A percentile compares a stretch with the other conserved stretches of the same genome.
Evolutionary conservation across 2,888 invertebrate species (phyloP).

Genomic region (Cerastis leucographa): DNA sequence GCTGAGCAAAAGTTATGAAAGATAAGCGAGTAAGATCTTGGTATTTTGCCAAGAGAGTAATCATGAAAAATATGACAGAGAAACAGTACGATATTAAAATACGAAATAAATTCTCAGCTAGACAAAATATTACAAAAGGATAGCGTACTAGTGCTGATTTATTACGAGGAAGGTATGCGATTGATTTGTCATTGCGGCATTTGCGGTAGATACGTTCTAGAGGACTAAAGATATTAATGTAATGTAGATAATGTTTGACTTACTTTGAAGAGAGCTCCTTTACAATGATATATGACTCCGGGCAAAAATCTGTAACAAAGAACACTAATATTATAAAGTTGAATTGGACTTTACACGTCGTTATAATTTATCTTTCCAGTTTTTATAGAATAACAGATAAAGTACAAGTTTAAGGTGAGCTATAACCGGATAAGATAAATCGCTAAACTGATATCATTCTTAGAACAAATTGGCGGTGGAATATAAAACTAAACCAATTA

Average conservation of each 20-base stretch:
- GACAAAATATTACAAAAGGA: conserved; percentile 72
- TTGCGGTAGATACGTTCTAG: conserved; percentile 55
- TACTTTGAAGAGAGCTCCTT: conserved; percentile 85
- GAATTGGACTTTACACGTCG: conserved; percentile 18
- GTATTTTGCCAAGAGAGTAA: conserved; percentile 87
- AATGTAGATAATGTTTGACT: conserved; percentile 69
- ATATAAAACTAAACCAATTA: conserved; percentile 89
- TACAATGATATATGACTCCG: conserved; percentile 89
- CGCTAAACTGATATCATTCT: conserved; percentile 82
- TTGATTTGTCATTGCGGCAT: conserved; percentile 67
- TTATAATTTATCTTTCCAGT: conserved; percentile 25
- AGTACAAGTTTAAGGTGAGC: conserved; percentile 26
- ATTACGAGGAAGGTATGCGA: conserved; percentile 58
- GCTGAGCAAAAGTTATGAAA: conserved; percentile 83
- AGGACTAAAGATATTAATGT: neutral
- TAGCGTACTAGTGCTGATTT: conserved; percentile 58
- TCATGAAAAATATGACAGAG: conserved; percentile 87
- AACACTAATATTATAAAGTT: conserved; percentile 57
- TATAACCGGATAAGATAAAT: conserved; percentile 64
- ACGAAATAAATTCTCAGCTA: conserved; percentile 80
- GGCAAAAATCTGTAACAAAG: conserved; percentile 86
- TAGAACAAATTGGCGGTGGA: conserved; percentile 79
- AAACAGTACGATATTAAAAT: conserved; percentile 84
- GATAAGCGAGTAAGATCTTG: conserved; percentile 86
- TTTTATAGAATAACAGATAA: conserved; percentile 2